These are phyloP conservation scores for Bungarus multicinctus DNA, from an alignment of 2,113 vertebrate genomes.

Conservation along the genomic window DNA sequence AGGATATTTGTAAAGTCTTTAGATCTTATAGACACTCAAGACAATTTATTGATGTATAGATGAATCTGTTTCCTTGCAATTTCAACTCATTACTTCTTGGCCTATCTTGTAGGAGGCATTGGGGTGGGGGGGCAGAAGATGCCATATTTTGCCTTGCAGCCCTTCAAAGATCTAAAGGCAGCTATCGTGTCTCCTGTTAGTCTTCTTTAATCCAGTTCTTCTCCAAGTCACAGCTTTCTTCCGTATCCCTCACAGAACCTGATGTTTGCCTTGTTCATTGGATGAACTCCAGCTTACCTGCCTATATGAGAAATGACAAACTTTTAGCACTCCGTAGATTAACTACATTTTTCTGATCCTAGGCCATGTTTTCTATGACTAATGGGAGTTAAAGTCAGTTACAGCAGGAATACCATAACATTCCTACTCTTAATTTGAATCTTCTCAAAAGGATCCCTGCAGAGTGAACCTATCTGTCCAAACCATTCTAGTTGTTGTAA, in stretches of 20 bases:
- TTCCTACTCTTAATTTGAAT: neutral
- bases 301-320: neutral
- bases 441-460: neutral
- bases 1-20: too few relatives aligned
- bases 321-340: neutral
- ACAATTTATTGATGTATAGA: too few relatives aligned
- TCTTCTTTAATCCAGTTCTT: neutral
- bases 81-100: too few relatives aligned
- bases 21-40: too few relatives aligned
- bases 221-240: neutral
- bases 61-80: too few relatives aligned
- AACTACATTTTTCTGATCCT: neutral
- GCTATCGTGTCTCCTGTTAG: neutral
- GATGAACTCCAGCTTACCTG: neutral
- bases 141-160: too few relatives aligned
- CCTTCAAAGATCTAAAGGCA: neutral
- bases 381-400: neutral
- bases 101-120: too few relatives aligned
- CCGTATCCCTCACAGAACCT: neutral
- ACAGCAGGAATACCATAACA: neutral
- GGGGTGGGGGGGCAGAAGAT: too few relatives aligned
- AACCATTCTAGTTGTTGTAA: neutral
- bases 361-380: neutral
- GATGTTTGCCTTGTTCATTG: neutral
- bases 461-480: neutral